Evolutionary conservation across 1,140 invertebrate species (phyloP).

Genomic region (Gyrodactylus salaris): DNA sequence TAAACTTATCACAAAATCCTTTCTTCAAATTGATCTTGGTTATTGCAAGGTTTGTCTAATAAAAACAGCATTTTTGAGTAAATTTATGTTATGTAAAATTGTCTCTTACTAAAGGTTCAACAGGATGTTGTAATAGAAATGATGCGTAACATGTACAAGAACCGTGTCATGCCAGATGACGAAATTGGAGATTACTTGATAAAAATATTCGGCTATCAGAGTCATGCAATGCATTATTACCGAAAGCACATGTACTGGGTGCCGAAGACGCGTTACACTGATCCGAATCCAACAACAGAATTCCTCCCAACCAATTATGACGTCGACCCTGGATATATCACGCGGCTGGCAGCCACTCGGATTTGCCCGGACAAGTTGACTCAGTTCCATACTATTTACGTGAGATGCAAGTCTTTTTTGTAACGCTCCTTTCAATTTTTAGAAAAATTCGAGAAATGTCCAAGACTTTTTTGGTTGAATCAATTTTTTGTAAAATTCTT

Average conservation of each 20-base stretch:
- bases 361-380: not conserved
- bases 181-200: not conserved
- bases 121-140: not conserved
- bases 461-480: too few relatives aligned
- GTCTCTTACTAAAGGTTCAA: too few relatives aligned
- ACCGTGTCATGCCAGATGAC: not conserved
- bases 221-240: not conserved
- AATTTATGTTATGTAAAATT: too few relatives aligned
- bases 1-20: not conserved
- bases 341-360: not conserved
- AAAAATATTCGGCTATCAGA: not conserved
- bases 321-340: not conserved
- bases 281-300: not conserved
- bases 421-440: too few relatives aligned
- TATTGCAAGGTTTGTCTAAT: too few relatives aligned
- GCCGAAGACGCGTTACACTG: not conserved
- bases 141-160: not conserved
- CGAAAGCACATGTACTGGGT: not conserved
- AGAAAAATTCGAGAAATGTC: too few relatives aligned
- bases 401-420: too few relatives aligned
- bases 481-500: too few relatives aligned
- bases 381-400: not conserved
- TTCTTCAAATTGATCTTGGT: not conserved
- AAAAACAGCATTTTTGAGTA: too few relatives aligned
- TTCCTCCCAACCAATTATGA: not conserved